Evolutionary conservation across 2,888 invertebrate genomes (phyloP).

Genomic region (Drosophila parthenogenetica): DNA sequence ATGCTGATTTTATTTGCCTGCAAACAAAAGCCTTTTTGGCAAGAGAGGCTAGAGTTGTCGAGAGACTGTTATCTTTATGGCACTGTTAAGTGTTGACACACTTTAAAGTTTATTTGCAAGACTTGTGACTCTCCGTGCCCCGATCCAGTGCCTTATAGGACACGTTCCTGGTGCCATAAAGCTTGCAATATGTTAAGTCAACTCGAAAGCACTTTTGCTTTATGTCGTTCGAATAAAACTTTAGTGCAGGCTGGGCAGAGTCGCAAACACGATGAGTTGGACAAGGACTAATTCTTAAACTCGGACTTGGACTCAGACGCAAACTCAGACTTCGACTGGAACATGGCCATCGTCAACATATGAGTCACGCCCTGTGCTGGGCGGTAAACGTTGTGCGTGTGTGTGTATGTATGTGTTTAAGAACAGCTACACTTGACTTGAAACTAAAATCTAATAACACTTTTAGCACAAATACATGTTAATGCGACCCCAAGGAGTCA

Average conservation of each 20-base stretch:
- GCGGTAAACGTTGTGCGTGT: background rate
- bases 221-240: conserved; percentile 75
- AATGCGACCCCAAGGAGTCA: conserved; percentile 77
- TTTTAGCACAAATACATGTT: conserved; percentile 82
- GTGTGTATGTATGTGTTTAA: conserved; percentile 6
- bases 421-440: conserved; percentile 69
- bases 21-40: conserved; percentile 4
- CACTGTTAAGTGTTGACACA: conserved; percentile 74
- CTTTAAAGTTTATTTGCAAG: conserved; percentile 62
- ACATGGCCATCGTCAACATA: conserved; percentile 38
- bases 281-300: conserved; percentile 33
- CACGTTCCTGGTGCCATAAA: conserved; percentile 50
- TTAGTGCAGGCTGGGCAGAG: conserved; percentile 66
- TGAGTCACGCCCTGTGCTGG: conserved; percentile 53
- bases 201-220: conserved; percentile 77
- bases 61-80: conserved; percentile 60
- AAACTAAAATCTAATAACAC: conserved; percentile 82
- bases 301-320: conserved; percentile 25
- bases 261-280: conserved; percentile 46
- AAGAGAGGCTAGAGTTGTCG: background rate
- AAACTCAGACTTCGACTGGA: conserved; percentile 29
- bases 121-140: conserved; percentile 14
- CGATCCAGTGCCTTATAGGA: background rate
- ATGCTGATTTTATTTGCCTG: background rate
- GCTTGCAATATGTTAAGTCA: conserved; percentile 69